Evolutionary conservation across 2,797 vertebrate species (phyloP), one percentile per base, ranked within the genome.

Genomic region (Mus caroli): DNA sequence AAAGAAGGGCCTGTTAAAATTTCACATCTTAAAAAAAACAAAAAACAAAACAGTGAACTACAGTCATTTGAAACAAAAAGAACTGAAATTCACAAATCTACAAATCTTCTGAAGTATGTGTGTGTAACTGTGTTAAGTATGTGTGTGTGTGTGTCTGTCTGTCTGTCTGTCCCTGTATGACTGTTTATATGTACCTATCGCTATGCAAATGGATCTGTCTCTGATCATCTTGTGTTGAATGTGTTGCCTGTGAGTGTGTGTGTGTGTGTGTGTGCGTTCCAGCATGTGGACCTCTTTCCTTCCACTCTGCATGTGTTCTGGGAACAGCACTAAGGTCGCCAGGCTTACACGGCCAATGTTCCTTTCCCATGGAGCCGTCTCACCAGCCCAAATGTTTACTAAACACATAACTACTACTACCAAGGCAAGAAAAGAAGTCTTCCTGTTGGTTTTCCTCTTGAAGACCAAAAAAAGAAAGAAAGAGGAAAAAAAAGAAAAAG

Each of bases 71-170:
- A 34, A 95, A 86, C 7, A 95, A 93, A 37, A 75, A 86, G 4
- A 91, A 92, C 0, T 92, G 54, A 94, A n/a, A 64, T 93, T 86
- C 86, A 85, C 2, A 86, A 94, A 92, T 91, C 6, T 46, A 69
- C 20, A 96, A 93, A 80, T 96, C 26, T 89, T 96, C 92, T 88
- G 19, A 92, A 50, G 43, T 90, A 3, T 67, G 12, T 50, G 19
- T 64, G 6, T 84, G 22, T 58, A 26, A 31, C 26, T 84, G 9
- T 60, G 80, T 46, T 62, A 28, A 84, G 40, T 43, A 37, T 40
- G 3, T 37, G 19, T 26, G 13, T 26, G 2, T n/a, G 6, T 60
- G n/a, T 82, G 4, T 46, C 8, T 83, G 58, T 46, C 22, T 46
- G 40, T 83, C 9, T 56, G 19, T 22, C 58, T 84, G 10, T 34